Conservation (phyloP, 2,113 vertebrate species). For the Oriolus oriolus region DNA sequence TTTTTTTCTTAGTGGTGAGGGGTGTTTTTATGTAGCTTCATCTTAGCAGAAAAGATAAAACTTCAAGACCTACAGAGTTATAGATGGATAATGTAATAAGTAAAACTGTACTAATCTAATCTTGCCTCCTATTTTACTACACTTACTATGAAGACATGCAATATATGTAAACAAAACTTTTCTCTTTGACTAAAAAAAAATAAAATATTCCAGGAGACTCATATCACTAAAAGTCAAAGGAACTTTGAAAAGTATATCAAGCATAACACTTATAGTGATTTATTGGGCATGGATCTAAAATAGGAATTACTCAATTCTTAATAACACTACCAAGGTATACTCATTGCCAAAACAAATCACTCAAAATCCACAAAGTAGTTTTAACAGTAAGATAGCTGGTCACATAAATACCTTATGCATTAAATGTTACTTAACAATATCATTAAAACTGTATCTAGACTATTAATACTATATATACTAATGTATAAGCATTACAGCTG, state of each 20-base stretch:
- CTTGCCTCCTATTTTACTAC: not conserved
- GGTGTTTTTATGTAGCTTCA: not conserved
- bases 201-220: not conserved
- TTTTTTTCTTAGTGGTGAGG: not conserved
- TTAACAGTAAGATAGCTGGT: not conserved
- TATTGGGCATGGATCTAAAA: not conserved
- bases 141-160: not conserved
- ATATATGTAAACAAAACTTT: not conserved
- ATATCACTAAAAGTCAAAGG: not conserved
- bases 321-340: not conserved
- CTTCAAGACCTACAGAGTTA: not conserved
- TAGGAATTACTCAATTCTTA: not conserved
- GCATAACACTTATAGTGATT: not conserved
- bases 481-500: not conserved
- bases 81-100: not conserved
- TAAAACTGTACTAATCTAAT: not conserved
- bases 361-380: not conserved
- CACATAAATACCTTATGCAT: not conserved
- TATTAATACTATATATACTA: not conserved
- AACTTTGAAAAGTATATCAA: not conserved
- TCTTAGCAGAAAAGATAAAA: not conserved
- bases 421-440: not conserved
- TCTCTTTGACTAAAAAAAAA: not conserved
- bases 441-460: not conserved
- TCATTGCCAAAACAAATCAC: not conserved